Evolutionary conservation across 1,140 invertebrate species (phyloP), one percentile per base, ranked within the genome.

Genomic region (Caenorhabditis brenneri): DNA sequence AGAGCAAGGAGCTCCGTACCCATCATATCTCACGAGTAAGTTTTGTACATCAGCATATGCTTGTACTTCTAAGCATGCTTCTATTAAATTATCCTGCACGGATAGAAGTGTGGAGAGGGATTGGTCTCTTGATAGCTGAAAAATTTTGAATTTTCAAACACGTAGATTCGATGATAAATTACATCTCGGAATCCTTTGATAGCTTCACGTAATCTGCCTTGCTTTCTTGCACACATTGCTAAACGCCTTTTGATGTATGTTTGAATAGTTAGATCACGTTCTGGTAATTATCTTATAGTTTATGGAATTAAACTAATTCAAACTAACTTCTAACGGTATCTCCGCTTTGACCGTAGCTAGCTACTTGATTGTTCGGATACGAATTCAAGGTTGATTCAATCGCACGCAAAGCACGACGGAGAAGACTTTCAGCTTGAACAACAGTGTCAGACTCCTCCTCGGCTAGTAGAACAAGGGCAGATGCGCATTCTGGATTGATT

Each of bases 81-180:
- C 97, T 89, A 99, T 96, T 53, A 99, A 92, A 93, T 99, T 99
- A 92, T 99, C 97, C 91, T 98, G 97, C 79, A 98, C 95, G 90
- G 97, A 96, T 82, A 98, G 93, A 48, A 97, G 94, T 92, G 95
- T 96, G 94, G 98, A 95, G 88, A 97, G 96, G 80, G 95, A 95
- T 88, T 97, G 96, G 93, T 99, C 97, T 93, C 98, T 98, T 29
- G 96, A 96, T 60, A 98, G 92, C 94, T 94, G 91, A 58, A 92
- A 92, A n/a, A n/a, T n/a, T n/a, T n/a, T n/a, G n/a, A n/a, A 27
- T 27, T 53, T 84, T 81, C 58, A 84, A 87, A 88, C 12, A 16
- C 46, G 81, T 3, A 55, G 51, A 31, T 22, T 78, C 31, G 6
- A 81, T 27, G 33, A 5, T 29, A 19, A 15, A 19, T 92, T 91